Base-by-base conservation (phyloP, 1,140 invertebrate species). In the Venturia canescens region DNA sequence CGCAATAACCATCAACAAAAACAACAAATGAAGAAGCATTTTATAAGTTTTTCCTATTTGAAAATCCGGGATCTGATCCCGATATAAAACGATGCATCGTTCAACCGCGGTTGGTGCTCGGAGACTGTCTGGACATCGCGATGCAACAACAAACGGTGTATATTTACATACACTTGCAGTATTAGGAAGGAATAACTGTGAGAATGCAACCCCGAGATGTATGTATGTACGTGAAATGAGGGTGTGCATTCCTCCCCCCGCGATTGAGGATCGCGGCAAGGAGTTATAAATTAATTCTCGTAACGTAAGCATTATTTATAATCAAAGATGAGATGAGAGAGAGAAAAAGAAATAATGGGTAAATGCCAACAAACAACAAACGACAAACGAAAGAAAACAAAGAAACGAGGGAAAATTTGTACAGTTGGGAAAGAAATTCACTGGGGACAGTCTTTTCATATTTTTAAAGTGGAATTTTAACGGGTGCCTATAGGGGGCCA, bases 251-350 rank as follows among this genome's bases (percentile, higher is more conserved):
- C 71, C 86, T n/a, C n/a, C 38, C 38, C 13, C 38, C 38, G 85
- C 84, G 78, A 83, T 63, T 6, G 9, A 63, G n/a, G 60, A 63
- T 63, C 60, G 60, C 16, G 60, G 60, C 27, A 63, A 63, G 82
- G 83, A 80, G 80, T 79, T 72, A 71, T 87, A 86, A 80, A 80
- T 78, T 85, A 84, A 82, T 85, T 83, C n/a, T 86, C 86, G 86
- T 87, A 88, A 87, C 86, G 84, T 89, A 90, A 88, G 88, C 84
- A 79, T 85, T 89, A 89, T 89, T 89, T 90, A 90, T 89, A 86
- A 88, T 71, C 38, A 79, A 74, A 38, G 71, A 72, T 78, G 81
- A 87, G 48, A 26, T 83, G 79, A 69, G 69, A 71, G 83, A 71
- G 66, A 81, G 71, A 78, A 80, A 82, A 83, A 80, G 69, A 80